These are phyloP conservation scores for Chydorus sphaericus DNA, from an alignment of 2,888 invertebrate genomes.

Conservation along the genomic window DNA sequence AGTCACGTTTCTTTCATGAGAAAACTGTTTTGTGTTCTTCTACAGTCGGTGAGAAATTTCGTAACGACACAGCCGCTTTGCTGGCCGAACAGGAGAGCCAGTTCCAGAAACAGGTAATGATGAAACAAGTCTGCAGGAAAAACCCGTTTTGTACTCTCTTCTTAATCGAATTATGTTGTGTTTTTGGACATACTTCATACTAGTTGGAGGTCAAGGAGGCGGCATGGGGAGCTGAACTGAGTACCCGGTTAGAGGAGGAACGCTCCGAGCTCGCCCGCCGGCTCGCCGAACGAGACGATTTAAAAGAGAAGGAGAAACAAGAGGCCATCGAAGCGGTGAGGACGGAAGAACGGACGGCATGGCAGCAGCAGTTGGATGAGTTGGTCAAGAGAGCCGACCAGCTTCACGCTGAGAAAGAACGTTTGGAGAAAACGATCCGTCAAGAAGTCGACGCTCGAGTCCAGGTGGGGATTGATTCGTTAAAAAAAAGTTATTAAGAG, in stretches of 20 bases:
- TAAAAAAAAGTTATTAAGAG: no score
- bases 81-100: slow-evolving; percentile 8
- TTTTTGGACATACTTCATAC: not conserved
- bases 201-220: slow-evolving; percentile 7
- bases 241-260: not conserved
- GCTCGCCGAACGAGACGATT: no score
- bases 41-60: not conserved
- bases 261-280: not conserved
- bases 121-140: no score
- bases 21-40: not conserved
- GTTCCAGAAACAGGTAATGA: not conserved
- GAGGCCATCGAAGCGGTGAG: not conserved
- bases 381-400: not conserved
- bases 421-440: not conserved
- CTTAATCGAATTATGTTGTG: not conserved
- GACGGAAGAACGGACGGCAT: not conserved
- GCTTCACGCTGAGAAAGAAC: slow-evolving; percentile 7
- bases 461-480: not conserved
- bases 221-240: not conserved
- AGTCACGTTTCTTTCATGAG: not conserved
- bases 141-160: not conserved
- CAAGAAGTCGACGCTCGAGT: slow-evolving; percentile 10
- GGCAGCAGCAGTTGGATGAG: slow-evolving; percentile 1
- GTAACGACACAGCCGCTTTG: not conserved
- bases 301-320: not conserved